phyloP scores from a whole-genome alignment of 2,797 vertebrate genomes.

The Alouatta caraya region DNA sequence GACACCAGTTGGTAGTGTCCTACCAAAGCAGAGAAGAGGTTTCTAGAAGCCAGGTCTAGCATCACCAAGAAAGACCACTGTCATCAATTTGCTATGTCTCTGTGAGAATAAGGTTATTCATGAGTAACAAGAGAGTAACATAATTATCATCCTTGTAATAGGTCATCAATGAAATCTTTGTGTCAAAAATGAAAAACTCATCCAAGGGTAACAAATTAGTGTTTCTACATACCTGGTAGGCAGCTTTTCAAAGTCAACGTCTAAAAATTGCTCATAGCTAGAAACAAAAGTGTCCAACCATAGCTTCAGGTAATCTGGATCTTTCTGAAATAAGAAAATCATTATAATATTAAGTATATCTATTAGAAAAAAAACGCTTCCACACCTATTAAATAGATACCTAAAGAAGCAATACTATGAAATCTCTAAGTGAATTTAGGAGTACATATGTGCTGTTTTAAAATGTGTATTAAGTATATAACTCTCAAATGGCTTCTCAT shows the following conservation, averaged over 20 bases:
- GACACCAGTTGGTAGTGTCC: neutral
- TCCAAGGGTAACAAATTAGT: slow-evolving; percentile 21
- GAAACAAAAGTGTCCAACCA: slow-evolving; percentile 98
- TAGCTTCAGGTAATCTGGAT: slow-evolving; percentile 96
- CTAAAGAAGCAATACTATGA: slow-evolving; percentile 26
- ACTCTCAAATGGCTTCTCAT: neutral
- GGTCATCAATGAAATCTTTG: neutral
- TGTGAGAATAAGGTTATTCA: neutral
- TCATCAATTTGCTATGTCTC: slow-evolving; percentile 1
- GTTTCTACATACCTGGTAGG: slow-evolving; percentile 91
- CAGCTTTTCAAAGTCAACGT: slow-evolving; percentile 97
- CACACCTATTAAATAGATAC: neutral
- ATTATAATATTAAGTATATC: slow-evolving; percentile 29
- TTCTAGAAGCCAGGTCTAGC: neutral
- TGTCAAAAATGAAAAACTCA: slow-evolving; percentile 50
- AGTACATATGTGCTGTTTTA: neutral
- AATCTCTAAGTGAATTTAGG: neutral
- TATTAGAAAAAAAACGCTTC: neutral
- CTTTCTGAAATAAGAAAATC: slow-evolving; percentile 88
- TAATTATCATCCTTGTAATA: neutral
- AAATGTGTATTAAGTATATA: neutral
- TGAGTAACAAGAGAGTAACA: neutral
- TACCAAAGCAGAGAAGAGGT: neutral
- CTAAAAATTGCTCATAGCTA: slow-evolving; percentile 95
- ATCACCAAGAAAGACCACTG: slow-evolving; percentile 14